phyloP scores from a whole-genome alignment of 2,888 invertebrate species.

The Tubulanus polymorphus region DNA sequence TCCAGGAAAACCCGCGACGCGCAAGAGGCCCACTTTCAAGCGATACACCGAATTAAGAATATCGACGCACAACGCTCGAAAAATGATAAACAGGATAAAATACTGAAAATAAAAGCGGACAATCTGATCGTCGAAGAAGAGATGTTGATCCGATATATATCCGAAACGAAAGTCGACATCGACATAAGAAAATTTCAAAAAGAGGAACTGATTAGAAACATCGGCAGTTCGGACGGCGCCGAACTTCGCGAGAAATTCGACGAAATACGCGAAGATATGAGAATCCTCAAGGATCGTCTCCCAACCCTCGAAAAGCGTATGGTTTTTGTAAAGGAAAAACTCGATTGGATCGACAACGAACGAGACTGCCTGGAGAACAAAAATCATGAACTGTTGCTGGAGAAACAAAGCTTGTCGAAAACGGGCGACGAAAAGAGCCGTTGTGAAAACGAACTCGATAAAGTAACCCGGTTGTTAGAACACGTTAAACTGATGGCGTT shows the following conservation, averaged over 20 bases:
- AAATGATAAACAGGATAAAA: not conserved
- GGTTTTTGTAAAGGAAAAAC: slow-evolving; percentile 29
- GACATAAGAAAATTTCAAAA: slow-evolving; percentile 32
- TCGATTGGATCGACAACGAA: slow-evolving; percentile 26
- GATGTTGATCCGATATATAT: not conserved
- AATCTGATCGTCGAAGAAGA: not conserved
- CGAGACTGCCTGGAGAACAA: slow-evolving; percentile 21
- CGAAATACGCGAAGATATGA: slow-evolving; percentile 16
- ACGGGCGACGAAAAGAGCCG: not conserved
- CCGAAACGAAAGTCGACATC: slow-evolving; percentile 22
- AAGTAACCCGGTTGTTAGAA: slow-evolving; percentile 6
- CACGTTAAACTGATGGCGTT: slow-evolving; percentile 26
- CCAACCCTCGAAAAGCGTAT: slow-evolving; percentile 28
- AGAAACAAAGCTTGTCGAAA: not conserved
- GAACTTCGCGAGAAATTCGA: slow-evolving; percentile 16
- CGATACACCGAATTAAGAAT: slow-evolving; percentile 27
- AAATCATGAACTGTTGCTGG: slow-evolving; percentile 9
- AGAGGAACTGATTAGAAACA: slow-evolving; percentile 11
- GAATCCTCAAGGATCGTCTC: slow-evolving; percentile 22
- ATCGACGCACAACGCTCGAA: not conserved
- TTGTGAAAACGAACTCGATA: not conserved
- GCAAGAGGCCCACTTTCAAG: slow-evolving; percentile 26
- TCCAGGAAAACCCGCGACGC: slow-evolving; percentile 22
- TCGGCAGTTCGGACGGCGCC: not conserved
- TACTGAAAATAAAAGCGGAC: not conserved